Base-by-base conservation (phyloP, 92 coral and sea anemone genomes). In the Epizoanthus rinbou region DNA sequence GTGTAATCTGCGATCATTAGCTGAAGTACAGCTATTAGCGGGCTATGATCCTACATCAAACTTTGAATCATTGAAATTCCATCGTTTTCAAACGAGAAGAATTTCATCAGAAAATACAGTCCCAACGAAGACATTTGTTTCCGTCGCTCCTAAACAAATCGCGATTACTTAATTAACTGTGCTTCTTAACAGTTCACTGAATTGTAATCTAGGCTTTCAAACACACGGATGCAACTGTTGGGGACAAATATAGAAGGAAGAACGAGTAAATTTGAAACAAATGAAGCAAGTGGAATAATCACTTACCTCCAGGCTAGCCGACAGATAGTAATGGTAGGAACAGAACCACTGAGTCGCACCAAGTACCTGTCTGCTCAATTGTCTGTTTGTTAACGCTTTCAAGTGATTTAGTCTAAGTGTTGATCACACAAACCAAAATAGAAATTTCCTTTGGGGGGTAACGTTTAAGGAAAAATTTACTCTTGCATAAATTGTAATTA, bases 291-390 rank as follows among this genome's bases (percentile, higher is more conserved):
- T 67, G 13, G n/a, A 45, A 6, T 15, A 21, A 14, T 70, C 21
- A 41, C 76, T 71, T 21, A 71, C 76, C 76, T 71, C 76, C 76
- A 45, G 76, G 76, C 58, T 41, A 45, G 35, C 8, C 31, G 22
- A 43, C 73, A 18, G 50, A 39, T 45, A 7, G 19, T 39, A 45
- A 71, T 71, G 25, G 76, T 71, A 41, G 45, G 19, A 43, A 71
- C n/a, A 37, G 33, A 22, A 71, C 33, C 76, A 71, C 7, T 71
- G 76, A 71, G 31, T 56, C 76, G 59, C 5, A 11, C 35, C 19
- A 71, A 35, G 76, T 71, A 71, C 76, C 76, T 71, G 76, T 6
- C 22, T 21, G 76, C 50, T 10, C 75, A 56, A 70, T 70, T 71
- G 76, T 71, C 57, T 47, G 17, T 14, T 53, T 18, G 50, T 15